Base-by-base conservation (phyloP, 2,113 vertebrate species). In the Bujurquina vittata region DNA sequence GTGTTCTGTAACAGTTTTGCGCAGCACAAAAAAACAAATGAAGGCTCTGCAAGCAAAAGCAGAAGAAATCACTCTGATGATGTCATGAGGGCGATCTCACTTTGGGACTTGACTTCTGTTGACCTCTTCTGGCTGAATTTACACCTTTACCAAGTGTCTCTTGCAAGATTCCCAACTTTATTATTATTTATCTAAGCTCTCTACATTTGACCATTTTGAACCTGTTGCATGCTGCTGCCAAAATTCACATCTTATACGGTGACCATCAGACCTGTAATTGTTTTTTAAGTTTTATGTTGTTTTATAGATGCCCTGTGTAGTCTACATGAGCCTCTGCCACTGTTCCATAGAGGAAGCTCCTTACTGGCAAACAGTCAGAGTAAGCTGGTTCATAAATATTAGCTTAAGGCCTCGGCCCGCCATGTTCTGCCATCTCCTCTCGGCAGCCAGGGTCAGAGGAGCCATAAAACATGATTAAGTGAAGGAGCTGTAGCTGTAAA, bases 401-500 rank as follows among this genome's bases (percentile, higher is more conserved):
- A 87, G 89, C 89, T 80, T 80, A 92, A 86, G 89, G 88, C 85
- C 91, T 84, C 31, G 10, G 81, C 77, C 83, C 6, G 15, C 88
- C 79, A 77, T 80, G 88, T 85, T 86, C 86, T 87, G 90, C 88
- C 91, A 91, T 90, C 92, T 84, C 76, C 79, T 80, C 78, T 88
- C n/a, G 14, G 76, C 60, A 77, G 88, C 57, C 62, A 75, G 90
- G 88, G 90, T 92, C 90, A 87, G 49, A 87, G 83, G 58, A 87
- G 88, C 91, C 86, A 90, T 95, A 94, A 95, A 95, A 94, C 91
- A 92, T 94, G 94, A 95, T 95, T 92, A 93, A 94, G 88, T 92
- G 87, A 84, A 85, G 73, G 85, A 85, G 87, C 87, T 63, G 80
- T 56, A 75, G 92, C 91, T 84, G 86, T 92, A 93, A 94, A 94